phyloP scores from a whole-genome alignment of 2,888 invertebrate genomes.

The Epicampocera succincta region DNA sequence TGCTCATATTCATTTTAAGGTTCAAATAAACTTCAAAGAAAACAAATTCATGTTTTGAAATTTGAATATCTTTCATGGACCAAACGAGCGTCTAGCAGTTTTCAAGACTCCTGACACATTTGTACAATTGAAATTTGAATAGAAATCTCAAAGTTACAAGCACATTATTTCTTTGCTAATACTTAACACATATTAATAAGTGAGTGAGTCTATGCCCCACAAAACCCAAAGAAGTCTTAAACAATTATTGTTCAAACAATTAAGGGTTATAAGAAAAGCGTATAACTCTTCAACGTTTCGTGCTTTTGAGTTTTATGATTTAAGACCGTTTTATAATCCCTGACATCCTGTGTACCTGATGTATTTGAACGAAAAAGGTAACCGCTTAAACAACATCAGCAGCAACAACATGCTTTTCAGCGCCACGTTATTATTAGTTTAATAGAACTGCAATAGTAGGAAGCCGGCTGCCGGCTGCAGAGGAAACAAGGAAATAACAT shows the following conservation, averaged over 20 bases:
- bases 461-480: conserved; percentile 50
- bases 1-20: too few relatives aligned
- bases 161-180: conserved; percentile 10
- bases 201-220: neutral
- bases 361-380: conserved; percentile 63
- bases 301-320: conserved; percentile 47
- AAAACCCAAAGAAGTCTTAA: conserved; percentile 9
- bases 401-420: conserved; percentile 28
- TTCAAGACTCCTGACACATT: too few relatives aligned
- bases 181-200: conserved; percentile 53
- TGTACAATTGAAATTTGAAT: conserved; percentile 12
- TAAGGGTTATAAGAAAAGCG: conserved; percentile 22
- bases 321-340: conserved; percentile 53
- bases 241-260: conserved; percentile 19
- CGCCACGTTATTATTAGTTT: conserved; percentile 60
- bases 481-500: conserved; percentile 38
- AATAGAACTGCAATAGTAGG: conserved; percentile 50
- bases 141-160: conserved; percentile 37
- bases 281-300: neutral
- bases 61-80: too few relatives aligned
- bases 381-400: conserved; percentile 25
- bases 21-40: too few relatives aligned
- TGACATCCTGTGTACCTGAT: conserved; percentile 69
- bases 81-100: too few relatives aligned
- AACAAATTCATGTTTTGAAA: too few relatives aligned